phyloP scores from a whole-genome alignment of 1,140 invertebrate genomes.

The Dendroctonus ponderosae region DNA sequence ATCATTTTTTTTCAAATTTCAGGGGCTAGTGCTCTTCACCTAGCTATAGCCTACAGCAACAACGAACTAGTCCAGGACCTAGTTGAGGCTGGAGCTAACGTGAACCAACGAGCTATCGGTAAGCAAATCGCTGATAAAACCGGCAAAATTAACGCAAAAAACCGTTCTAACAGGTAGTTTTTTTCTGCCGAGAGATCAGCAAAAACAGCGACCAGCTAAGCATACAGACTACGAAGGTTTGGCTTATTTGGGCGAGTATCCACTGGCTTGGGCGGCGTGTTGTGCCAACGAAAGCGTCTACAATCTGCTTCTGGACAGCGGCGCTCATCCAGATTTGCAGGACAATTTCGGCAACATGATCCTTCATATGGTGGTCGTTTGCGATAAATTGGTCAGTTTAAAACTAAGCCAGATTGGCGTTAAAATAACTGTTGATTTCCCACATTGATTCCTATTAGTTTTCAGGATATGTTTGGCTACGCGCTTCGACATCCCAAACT shows the following conservation, averaged over 20 bases:
- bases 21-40: conserved; percentile 90
- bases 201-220: conserved; percentile 67
- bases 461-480: conserved; percentile 96
- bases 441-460: background rate
- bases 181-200: conserved; percentile 89
- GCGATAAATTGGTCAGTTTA: conserved; percentile 81
- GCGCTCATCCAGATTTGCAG: conserved; percentile 89
- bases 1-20: conserved; percentile 32
- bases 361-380: conserved; percentile 97
- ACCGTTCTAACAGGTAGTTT: conserved; percentile 64
- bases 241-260: conserved; percentile 94
- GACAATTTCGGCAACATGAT: conserved; percentile 95
- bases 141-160: background rate
- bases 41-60: conserved; percentile 95
- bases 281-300: conserved; percentile 97
- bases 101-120: conserved; percentile 90
- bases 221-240: conserved; percentile 93
- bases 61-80: conserved; percentile 93
- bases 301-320: conserved; percentile 87
- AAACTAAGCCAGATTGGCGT: background rate
- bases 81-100: conserved; percentile 85
- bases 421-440: background rate
- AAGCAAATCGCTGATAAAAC: conserved; percentile 11
- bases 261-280: conserved; percentile 94
- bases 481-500: conserved; percentile 90